Base-by-base conservation (phyloP, 2,888 invertebrate species). In the Agrypnus murinus region DNA sequence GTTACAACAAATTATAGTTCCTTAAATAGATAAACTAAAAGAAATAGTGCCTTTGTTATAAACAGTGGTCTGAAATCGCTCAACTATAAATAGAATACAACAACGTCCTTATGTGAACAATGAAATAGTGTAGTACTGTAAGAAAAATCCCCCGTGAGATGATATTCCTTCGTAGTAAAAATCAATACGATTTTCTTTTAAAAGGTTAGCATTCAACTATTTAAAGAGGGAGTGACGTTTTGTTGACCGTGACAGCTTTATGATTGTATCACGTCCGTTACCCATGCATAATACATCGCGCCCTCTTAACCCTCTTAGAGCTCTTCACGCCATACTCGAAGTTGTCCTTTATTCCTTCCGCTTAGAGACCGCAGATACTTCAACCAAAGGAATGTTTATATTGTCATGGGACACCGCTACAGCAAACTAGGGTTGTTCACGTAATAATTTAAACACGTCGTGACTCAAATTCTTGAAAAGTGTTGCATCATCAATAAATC, bases 191-290 rank as follows among this genome's bases (percentile, higher is more conserved):
- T 25, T 25, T 25, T 25, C 25, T 25, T 25, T 5, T 5, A 25
- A 55, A 55, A 55, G 55, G 36, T 19, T 36, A 36, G 25, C 32
- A 60, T 34, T 60, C 53, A 59, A 67, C 48, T 67, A 69, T 64
- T 69, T 57, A 63, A 32, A 15, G 48, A 55, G 32, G 19, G 45
- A 68, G 62, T 46, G 68, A 57, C 48, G 63, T 69, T 63, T 48
- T 69, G 69, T 69, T 69, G 69, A 69, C 69, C 69, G 64, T 57
- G 63, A 63, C 69, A 69, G 64, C 40, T 57, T 69, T 69, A 63
- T 69, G 69, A 69, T 69, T 58, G 69, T 69, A 63, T 64, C 64
- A 69, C 63, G 64, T 63, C 31, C 50, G 64, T 40, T 68, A 4
- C 63, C 63, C 57, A 63, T 69, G 64, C 69, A 69, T 69, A 69